Base-by-base conservation (phyloP, 2,888 invertebrate species). In the Tholera decimalis region DNA sequence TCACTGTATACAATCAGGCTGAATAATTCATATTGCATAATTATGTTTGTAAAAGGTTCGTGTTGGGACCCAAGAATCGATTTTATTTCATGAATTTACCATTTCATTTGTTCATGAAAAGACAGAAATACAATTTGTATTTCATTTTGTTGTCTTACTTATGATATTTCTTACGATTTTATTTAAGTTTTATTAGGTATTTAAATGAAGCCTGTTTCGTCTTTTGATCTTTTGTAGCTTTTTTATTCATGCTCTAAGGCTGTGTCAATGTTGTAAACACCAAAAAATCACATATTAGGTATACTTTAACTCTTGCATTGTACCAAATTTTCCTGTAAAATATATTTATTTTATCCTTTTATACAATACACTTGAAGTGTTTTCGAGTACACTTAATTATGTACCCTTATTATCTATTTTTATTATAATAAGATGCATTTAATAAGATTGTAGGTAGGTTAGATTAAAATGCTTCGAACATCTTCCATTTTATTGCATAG, bases 401-500 rank as follows among this genome's bases (percentile, higher is more conserved):
- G 46, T 68, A 46, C 18, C 46, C 28, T 54, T 46, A 66, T 64
- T 77, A 55, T 57, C 59, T 61, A 49, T 66, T 75, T 75, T 65
- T 62, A 62, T 51, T 76, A 51, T 59, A 58, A 57, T 68, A 74
- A 67, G 62, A 73, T 47, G 77, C 78, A 78, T 82, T 80, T 76
- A 79, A 72, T 75, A 73, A 63, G 30, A 79, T 74, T 67, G 47
- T 77, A 74, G 68, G 41, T 77, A 76, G 70, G 59, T 71, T 76
- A 73, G 54, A 60, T 72, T 63, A 33, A 65, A 62, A 66, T 59
- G 69, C 73, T 75, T 82, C 35, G 58, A 67, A 69, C 55, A 77
- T 81, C 76, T 83, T 81, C 78, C 77, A 83, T 70, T 73, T 67
- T 68, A 77, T 76, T 75, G 78, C 81, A 69, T 72, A 73, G 53